Evolutionary conservation across 1,140 invertebrate genomes (phyloP).

Genomic region (Venturia canescens): DNA sequence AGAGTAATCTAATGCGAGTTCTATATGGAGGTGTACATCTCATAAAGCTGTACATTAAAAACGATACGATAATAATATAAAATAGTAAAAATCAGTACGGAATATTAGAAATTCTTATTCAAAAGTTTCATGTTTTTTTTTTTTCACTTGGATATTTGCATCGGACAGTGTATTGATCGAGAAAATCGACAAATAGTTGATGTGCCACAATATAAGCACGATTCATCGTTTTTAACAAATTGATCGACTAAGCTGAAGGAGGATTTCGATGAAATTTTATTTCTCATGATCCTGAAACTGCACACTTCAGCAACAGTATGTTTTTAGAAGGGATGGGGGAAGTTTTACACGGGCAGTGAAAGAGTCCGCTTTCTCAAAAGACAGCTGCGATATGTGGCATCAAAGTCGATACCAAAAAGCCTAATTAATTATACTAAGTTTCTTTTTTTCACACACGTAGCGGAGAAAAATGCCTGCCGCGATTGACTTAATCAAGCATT

Average conservation of each 20-base stretch:
- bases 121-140: conserved; percentile 25
- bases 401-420: conserved; percentile 7
- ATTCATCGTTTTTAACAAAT: conserved; percentile 1
- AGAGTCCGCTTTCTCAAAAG: not conserved
- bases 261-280: conserved; percentile 5
- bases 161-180: conserved; percentile 25
- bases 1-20: conserved; percentile 37
- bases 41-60: conserved; percentile 37
- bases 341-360: conserved; percentile 20
- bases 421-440: conserved; percentile 2
- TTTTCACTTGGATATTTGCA: conserved; percentile 48
- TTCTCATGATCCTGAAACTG: not conserved
- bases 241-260: conserved; percentile 4
- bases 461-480: conserved; percentile 34
- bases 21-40: conserved; percentile 8
- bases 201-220: not conserved
- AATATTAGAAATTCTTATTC: conserved; percentile 59
- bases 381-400: conserved; percentile 40
- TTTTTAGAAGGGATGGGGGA: not conserved
- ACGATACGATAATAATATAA: conserved; percentile 54
- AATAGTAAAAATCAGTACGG: conserved; percentile 66
- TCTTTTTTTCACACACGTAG: conserved; percentile 13
- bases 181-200: not conserved
- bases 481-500: conserved; percentile 38
- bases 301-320: not conserved